Evolutionary conservation across 2,888 invertebrate genomes (phyloP), one percentile per base, ranked within the genome.

Genomic region (Acrobasis repandana): DNA sequence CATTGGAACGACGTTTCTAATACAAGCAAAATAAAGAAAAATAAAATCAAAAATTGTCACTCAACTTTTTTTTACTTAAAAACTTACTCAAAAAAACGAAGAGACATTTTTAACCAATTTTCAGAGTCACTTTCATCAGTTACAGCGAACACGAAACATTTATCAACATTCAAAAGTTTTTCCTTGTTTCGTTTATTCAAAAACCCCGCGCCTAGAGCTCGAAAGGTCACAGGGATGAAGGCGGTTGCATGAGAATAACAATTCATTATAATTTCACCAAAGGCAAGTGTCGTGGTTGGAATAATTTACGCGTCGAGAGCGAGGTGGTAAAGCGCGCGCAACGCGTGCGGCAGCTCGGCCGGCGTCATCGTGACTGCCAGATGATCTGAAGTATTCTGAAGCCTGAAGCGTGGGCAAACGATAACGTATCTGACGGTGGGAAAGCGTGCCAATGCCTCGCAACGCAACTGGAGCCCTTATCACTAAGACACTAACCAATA

Each of bases 361-460:
- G 83, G 74, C 72, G 80, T 76, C 75, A 78, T 76, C 68, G 75
- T 78, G 78, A 88, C 87, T 88, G 80, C 60, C 47, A 48, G 66
- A 52, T 52, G 38, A 51, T 59, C 51, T 38, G 52, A 18, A 36
- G 34, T 34, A 34, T 3, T 36, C 36, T 52, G 28, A 54, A 54
- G 54, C 54, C 54, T 18, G 54, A 38, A 34, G 38, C 52, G 52
- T 36, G 52, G 38, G 18, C 28, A 1, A 20, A 6, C 11, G 50
- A 50, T 50, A 50, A 28, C 28, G 20, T 50, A 50, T 50, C 50
- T 28, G 11, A 0, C 28, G 10, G 28, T 14, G n/a, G 28, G 14
- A 43, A 43, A n/a, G 43, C 43, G n/a, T 14, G 43, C 14, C 14
- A 43, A 43, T n/a, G 43, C 14, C 14, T 43, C 43, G 43, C 43